Evolutionary conservation across 2,113 vertebrate genomes (phyloP), one percentile per base, ranked within the genome.

Genomic region (Varanus salvator): DNA sequence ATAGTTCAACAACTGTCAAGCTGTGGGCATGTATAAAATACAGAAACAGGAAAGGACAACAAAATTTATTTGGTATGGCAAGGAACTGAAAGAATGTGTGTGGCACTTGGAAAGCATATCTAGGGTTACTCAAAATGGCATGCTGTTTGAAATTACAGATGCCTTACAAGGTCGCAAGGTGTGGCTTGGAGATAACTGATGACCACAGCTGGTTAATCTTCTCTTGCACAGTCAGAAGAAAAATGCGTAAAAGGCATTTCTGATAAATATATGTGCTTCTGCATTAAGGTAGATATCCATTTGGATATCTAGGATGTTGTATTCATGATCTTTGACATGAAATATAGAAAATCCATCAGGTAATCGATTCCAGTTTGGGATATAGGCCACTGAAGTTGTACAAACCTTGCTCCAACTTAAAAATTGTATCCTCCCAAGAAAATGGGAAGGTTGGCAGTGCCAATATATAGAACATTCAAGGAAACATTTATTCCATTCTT

Each of bases 391-490:
- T 1, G 82, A 92, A 95, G 92, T 85, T 93, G 84, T 84, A 92
- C 27, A 95, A 96, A 90, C 77, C 90, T 50, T 86, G 94, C 90
- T 94, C 91, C 94, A 94, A 90, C 54, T 87, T 66, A 60, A 90
- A 85, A 71, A 90, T 54, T 92, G 90, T 0, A 0, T 88, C 93
- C 91, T 84, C 84, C 71, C 91, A 91, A 86, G 91, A 85, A 92
- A 93, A 94, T 85, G 4, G 90, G 84, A 89, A 86, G 80, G 90
- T 86, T 93, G 89, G 89, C 93, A 94, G 90, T 89, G 91, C 93
- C 96, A 94, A 94, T 89, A 95, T 92, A 95, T 84, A 92, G 88
- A 92, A 96, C 88, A 93, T 93, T 97, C 93, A 93, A 96, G 95
- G 92, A 95, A 96, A 93, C 94, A 92, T 81, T 94, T 80, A 93